Percentiles rank a stretch among this genome's conserved stretches.
These are phyloP conservation scores for Mergus octosetaceus DNA, from an alignment of 2,797 vertebrate species.

Conservation along the genomic window DNA sequence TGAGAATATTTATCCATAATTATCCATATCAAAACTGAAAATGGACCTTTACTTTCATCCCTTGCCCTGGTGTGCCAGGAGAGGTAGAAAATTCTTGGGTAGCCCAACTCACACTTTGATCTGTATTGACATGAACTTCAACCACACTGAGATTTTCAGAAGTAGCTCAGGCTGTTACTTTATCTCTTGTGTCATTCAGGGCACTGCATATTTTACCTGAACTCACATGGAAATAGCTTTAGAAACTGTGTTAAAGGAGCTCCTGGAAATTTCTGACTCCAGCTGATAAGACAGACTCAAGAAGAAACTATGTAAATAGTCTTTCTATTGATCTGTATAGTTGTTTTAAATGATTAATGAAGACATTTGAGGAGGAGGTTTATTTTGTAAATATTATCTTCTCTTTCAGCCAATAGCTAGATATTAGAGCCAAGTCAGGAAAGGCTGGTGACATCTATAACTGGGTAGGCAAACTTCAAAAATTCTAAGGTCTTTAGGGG, in stretches of 20 bases:
- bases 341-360: not conserved
- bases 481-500: not conserved
- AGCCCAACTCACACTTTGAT: constrained; percentile 18
- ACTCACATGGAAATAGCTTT: not conserved
- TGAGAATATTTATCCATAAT: constrained; percentile 24
- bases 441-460: not conserved
- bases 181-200: not conserved
- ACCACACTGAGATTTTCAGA: not conserved
- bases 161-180: not conserved
- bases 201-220: constrained; percentile 1
- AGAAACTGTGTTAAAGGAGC: not conserved
- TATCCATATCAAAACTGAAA: not conserved
- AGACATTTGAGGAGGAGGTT: not conserved
- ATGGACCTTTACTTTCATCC: constrained; percentile 4
- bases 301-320: not conserved
- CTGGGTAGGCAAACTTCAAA: not conserved
- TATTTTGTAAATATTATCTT: not conserved
- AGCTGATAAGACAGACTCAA: not conserved
- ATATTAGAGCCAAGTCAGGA: not conserved
- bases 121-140: not conserved
- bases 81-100: not conserved
- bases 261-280: not conserved
- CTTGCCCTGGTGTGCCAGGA: not conserved
- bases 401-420: not conserved
- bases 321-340: not conserved